These are phyloP conservation scores for Scatophagus argus DNA, from an alignment of 2,113 vertebrate species.

Conservation along the genomic window DNA sequence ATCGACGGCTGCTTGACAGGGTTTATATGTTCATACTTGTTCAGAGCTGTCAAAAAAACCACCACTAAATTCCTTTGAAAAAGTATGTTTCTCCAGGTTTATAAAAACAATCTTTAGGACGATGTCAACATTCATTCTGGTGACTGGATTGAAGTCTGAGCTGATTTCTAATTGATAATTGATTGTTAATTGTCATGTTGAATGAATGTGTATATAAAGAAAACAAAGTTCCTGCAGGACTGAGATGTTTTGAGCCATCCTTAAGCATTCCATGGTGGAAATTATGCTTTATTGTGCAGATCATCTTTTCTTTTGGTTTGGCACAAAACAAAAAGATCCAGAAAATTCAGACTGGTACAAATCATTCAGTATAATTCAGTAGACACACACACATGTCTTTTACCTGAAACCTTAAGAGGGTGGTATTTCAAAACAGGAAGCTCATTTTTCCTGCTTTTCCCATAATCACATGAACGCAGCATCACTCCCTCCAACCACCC, in stretches of 20 bases:
- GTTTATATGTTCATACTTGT: not conserved
- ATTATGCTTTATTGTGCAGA: not conserved
- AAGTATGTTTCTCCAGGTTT: no score
- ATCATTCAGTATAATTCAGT: no score
- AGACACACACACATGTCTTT: not conserved
- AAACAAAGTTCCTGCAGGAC: no score
- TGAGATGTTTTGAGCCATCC: no score
- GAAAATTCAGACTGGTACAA: not conserved
- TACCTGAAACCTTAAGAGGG: not conserved
- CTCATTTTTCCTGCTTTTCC: slow-evolving; percentile 34
- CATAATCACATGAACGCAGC: slow-evolving; percentile 53
- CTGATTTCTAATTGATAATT: not conserved
- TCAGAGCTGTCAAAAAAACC: not conserved
- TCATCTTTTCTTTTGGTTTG: not conserved
- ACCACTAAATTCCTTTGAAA: no score
- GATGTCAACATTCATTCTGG: no score
- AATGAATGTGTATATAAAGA: not conserved
- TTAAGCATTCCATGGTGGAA: no score
- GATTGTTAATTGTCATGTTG: not conserved
- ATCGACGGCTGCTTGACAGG: not conserved
- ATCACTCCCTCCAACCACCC: slow-evolving; percentile 28
- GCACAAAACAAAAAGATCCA: not conserved
- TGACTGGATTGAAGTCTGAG: no score
- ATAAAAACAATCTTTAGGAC: no score
- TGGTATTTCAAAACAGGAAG: not conserved